Evolutionary conservation across 2,113 vertebrate genomes (phyloP).

Genomic region (Tylochromis polylepis): DNA sequence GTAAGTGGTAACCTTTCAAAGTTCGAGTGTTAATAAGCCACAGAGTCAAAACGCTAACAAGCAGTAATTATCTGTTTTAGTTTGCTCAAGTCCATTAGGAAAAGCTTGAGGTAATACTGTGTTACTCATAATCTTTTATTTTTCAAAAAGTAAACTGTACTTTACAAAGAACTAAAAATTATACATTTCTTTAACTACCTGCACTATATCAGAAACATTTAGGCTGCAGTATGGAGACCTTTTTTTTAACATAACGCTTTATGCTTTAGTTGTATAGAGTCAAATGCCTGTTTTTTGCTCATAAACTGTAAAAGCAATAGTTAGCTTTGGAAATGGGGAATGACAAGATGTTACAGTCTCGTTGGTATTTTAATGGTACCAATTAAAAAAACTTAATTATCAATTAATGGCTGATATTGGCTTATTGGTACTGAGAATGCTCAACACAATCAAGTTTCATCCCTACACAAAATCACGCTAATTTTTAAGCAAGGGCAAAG

Average conservation of each 20-base stretch:
- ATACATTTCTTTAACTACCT: not conserved
- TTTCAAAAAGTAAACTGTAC: not conserved
- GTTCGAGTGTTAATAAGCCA: not conserved
- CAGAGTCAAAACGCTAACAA: not conserved
- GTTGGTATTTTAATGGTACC: not conserved
- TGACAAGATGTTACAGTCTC: not conserved
- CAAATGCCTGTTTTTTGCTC: not conserved
- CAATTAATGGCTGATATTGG: too few relatives aligned
- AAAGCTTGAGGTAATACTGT: not conserved
- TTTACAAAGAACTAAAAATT: not conserved
- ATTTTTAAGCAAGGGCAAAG: not conserved
- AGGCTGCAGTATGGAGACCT: not conserved
- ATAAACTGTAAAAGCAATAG: not conserved
- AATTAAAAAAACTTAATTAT: too few relatives aligned
- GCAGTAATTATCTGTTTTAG: not conserved
- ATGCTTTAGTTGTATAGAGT: not conserved
- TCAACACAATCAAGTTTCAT: not conserved
- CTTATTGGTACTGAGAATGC: not conserved
- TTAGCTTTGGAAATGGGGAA: not conserved
- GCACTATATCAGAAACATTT: not conserved
- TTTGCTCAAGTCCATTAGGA: not conserved
- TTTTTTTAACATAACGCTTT: not conserved
- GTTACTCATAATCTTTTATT: not conserved
- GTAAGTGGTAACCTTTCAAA: not conserved
- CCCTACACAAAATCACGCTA: not conserved